Conservation (phyloP, 2,113 vertebrate species). For the Onychostoma macrolepis region DNA sequence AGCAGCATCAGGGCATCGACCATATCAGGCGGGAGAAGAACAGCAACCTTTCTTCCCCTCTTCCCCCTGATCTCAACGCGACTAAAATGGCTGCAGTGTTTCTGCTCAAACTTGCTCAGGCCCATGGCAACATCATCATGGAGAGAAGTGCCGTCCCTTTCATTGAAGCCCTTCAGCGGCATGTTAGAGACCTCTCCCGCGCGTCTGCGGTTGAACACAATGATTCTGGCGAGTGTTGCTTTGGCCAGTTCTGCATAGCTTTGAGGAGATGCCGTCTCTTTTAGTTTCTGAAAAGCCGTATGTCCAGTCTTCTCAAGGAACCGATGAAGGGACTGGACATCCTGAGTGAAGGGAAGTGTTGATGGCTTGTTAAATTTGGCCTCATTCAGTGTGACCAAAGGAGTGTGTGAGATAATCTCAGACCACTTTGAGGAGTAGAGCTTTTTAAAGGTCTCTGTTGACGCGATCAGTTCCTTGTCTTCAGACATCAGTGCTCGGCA, state of each 20-base stretch:
- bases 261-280: conserved; percentile 29
- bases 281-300: conserved; percentile 1
- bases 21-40: neutral
- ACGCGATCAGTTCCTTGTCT: neutral
- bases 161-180: conserved; percentile 52
- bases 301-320: conserved; percentile 1
- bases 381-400: neutral
- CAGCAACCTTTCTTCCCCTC: neutral
- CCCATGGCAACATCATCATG: neutral
- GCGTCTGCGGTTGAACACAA: conserved; percentile 52
- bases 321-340: neutral
- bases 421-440: conserved; percentile 11
- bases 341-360: conserved; percentile 27
- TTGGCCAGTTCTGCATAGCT: neutral
- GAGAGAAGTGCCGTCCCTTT: neutral
- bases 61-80: conserved; percentile 8
- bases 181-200: conserved; percentile 42
- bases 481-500: conserved; percentile 48
- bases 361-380: neutral
- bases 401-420: neutral
- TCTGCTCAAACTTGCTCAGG: conserved; percentile 50
- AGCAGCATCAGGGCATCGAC: neutral
- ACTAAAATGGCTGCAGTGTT: conserved; percentile 57
- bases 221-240: neutral
- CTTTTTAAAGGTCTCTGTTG: conserved; percentile 22